These are phyloP conservation scores for Hirtodrosophila alboralis DNA, from an alignment of 2,888 invertebrate genomes.

Conservation along the genomic window DNA sequence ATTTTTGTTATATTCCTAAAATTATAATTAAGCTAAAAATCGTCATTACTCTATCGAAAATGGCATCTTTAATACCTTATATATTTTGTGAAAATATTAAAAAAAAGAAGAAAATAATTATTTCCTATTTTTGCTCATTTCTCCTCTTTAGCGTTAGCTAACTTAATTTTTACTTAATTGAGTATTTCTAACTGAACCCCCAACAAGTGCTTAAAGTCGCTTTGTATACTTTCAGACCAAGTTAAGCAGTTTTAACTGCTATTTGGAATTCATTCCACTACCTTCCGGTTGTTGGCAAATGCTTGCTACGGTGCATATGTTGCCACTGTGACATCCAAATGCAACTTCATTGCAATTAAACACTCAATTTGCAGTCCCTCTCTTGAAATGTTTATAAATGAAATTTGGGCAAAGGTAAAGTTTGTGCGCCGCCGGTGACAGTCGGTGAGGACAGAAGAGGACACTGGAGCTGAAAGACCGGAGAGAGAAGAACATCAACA, in stretches of 20 bases:
- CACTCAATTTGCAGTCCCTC: conserved; percentile 70
- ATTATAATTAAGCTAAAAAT: too few relatives aligned
- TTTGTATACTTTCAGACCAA: conserved; percentile 16
- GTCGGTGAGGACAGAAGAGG: conserved; percentile 11
- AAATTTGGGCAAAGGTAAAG: conserved; percentile 76
- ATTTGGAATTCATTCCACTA: conserved; percentile 12
- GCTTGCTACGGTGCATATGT: conserved; percentile 51
- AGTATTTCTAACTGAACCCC: too few relatives aligned
- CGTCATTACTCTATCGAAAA: too few relatives aligned
- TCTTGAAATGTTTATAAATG: conserved; percentile 67
- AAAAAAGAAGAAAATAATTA: too few relatives aligned
- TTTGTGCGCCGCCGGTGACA: conserved; percentile 60
- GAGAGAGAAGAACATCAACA: conserved; percentile 66
- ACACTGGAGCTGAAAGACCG: conserved; percentile 37
- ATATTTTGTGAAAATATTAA: too few relatives aligned
- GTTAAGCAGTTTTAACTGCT: conserved; percentile 34
- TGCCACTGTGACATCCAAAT: conserved; percentile 52
- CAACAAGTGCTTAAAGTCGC: not conserved
- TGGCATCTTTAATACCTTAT: too few relatives aligned
- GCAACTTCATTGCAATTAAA: conserved; percentile 72
- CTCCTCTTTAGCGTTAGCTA: too few relatives aligned
- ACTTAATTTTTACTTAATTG: too few relatives aligned
- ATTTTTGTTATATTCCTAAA: too few relatives aligned
- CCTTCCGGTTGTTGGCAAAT: conserved; percentile 7
- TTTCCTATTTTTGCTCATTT: too few relatives aligned